Conservation (phyloP, 2,113 vertebrate species). For the Emberiza fucata region DNA sequence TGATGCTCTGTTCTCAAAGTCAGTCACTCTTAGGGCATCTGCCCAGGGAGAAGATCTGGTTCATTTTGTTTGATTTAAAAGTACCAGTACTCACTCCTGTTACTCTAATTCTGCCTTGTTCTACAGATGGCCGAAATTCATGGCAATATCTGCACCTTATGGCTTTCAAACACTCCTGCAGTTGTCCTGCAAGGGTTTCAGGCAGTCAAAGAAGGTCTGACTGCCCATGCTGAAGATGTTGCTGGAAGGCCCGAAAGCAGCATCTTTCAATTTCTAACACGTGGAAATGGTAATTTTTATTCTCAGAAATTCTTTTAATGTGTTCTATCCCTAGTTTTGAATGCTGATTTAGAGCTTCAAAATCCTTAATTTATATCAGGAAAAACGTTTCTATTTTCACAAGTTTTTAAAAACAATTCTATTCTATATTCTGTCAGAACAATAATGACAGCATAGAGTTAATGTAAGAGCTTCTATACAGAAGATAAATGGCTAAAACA, state of each 20-base stretch:
- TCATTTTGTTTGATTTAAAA: background rate
- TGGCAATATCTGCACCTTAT: constrained; percentile 40
- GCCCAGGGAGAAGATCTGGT: background rate
- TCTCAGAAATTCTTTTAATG: background rate
- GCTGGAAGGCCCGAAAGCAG: background rate
- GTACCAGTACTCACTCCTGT: background rate
- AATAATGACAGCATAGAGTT: background rate
- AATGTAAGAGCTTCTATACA: background rate
- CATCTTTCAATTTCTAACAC: background rate
- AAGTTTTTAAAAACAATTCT: background rate
- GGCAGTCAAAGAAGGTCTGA: constrained; percentile 56
- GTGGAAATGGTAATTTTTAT: constrained; percentile 33
- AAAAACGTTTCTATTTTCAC: background rate
- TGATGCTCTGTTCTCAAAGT: background rate
- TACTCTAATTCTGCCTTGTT: background rate
- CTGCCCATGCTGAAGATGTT: constrained; percentile 36
- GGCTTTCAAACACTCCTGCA: background rate
- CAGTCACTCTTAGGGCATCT: background rate
- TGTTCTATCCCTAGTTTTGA: background rate
- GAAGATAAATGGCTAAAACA: background rate
- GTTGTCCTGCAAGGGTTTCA: constrained; percentile 54
- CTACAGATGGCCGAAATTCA: constrained; percentile 38
- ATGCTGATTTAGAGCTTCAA: background rate
- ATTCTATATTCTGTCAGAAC: background rate
- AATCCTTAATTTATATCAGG: background rate